Evolutionary conservation across 2,113 vertebrate species (phyloP), one percentile per base, ranked within the genome.

Genomic region (Hippocampus zosterae): DNA sequence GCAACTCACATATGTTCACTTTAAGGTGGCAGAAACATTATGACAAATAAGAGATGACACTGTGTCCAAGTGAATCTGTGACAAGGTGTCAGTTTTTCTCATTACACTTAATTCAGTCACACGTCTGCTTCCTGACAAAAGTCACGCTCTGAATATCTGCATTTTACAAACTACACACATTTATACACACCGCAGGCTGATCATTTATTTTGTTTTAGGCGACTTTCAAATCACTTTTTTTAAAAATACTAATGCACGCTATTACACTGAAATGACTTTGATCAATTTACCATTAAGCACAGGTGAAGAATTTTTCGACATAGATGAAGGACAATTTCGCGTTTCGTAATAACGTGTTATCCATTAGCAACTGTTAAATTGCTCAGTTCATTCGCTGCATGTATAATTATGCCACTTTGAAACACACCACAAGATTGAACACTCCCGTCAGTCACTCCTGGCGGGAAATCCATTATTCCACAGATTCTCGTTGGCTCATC

Each of bases 371-470:
- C 86, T 72, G 68, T 74, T 85, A 74, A 78, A 86, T 79, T 75
- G 76, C 74, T 80, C 75, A 75, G 73, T 65, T 84, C 67, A 60
- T 62, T 60, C 65, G 68, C 67, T 70, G 75, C 79, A 73, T 68
- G 57, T 67, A 65, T 84, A 76, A 85, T 84, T 84, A 83, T 42
- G 72, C 78, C 70, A 74, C 72, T 67, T 69, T 74, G 46, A 44
- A 75, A 78, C 27, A 33, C 16, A 2, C 7, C 15, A 1, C 57
- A 29, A 59, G 57, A 33, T 27, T 18, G 16, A 8, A 27, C 27
- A 84, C 83, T 83, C 79, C 65, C 68, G 78, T 74, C 74, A 80
- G 82, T 85, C 86, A 83, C 71, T 77, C 82, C 68, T 76, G 68
- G 72, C 76, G 75, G 68, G 46, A 63, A 79, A 81, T 76, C 78